phyloP scores from a whole-genome alignment of 2,888 invertebrate species.

The Macrophya annulata region DNA sequence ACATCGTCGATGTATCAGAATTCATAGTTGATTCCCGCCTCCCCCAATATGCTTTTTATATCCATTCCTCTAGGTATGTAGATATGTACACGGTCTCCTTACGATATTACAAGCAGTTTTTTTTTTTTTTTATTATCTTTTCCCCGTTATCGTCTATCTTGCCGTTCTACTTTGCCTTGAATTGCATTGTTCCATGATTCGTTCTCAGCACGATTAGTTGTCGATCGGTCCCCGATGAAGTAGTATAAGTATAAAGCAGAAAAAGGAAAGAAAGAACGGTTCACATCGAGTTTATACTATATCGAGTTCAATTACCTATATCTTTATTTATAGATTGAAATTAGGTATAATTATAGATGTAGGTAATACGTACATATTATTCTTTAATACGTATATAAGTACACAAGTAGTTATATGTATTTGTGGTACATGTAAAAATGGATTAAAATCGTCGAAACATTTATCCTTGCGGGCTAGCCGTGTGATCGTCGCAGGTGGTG shows the following conservation, averaged over 20 bases:
- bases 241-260: neutral
- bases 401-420: no score
- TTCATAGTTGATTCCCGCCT: neutral
- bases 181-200: neutral
- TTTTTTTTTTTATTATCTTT: no score
- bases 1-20: neutral
- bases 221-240: neutral
- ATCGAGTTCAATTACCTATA: neutral
- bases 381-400: no score
- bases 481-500: neutral
- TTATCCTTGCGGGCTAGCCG: neutral
- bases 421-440: neutral
- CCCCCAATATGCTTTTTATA: neutral
- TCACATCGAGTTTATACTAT: neutral
- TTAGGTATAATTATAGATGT: neutral
- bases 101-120: neutral
- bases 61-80: neutral
- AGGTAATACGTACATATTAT: no score
- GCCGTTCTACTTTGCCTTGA: constrained; percentile 27
- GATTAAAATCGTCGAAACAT: neutral
- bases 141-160: constrained; percentile 1
- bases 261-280: neutral
- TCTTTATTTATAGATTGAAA: neutral
- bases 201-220: neutral
- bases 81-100: neutral